Conservation (phyloP, 2,797 vertebrate species). For the Hypotaenidia philippensis region DNA sequence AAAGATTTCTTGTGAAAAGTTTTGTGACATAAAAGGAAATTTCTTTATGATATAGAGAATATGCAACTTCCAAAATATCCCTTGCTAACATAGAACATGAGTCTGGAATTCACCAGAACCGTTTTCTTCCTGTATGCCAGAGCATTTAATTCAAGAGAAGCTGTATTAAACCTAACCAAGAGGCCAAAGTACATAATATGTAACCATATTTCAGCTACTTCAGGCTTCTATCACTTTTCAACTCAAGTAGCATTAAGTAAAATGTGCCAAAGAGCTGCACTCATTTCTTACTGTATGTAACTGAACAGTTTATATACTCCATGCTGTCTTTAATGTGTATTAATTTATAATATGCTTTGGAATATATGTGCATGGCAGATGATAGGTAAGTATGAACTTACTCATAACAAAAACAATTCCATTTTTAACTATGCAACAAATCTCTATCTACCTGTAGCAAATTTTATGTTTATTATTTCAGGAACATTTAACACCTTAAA, state of each 20-base stretch:
- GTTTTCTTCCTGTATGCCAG: background rate
- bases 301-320: background rate
- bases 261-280: background rate
- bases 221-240: background rate
- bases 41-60: background rate
- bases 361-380: background rate
- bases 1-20: background rate
- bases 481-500: background rate
- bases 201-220: background rate
- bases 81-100: background rate
- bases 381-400: background rate
- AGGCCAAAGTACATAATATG: background rate
- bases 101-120: background rate
- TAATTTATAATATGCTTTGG: background rate
- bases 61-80: background rate
- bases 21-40: background rate
- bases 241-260: background rate
- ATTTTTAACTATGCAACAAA: background rate
- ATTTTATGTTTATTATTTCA: background rate
- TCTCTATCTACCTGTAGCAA: background rate
- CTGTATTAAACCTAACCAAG: background rate
- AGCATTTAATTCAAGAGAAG: background rate
- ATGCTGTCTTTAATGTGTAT: background rate
- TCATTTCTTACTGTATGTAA: background rate
- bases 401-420: background rate